Evolutionary conservation across 2,888 invertebrate species (phyloP).

Genomic region (Nomada hirtipes): DNA sequence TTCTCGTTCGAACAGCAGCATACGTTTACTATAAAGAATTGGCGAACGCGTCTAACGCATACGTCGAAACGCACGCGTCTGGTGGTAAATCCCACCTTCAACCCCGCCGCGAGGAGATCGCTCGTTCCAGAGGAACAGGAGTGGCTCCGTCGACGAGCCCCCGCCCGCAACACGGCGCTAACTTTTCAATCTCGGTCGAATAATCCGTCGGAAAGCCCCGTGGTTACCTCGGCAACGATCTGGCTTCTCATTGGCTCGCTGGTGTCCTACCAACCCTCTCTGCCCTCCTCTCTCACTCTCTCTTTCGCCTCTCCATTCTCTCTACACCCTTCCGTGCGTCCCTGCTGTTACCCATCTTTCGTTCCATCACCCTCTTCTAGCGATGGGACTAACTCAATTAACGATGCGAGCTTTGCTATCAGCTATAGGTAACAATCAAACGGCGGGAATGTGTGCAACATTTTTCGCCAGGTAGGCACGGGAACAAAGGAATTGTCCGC

Average conservation of each 20-base stretch:
- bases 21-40: no score
- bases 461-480: no score
- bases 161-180: constrained; percentile 70
- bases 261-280: constrained; percentile 50
- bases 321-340: constrained; percentile 29
- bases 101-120: constrained; percentile 47
- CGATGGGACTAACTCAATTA: constrained; percentile 46
- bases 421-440: background rate
- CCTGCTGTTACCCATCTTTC: constrained; percentile 49
- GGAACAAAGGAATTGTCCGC: no score
- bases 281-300: constrained; percentile 29
- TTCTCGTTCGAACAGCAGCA: no score
- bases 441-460: no score
- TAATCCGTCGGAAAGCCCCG: constrained; percentile 79
- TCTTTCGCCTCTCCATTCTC: constrained; percentile 35
- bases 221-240: constrained; percentile 84
- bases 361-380: constrained; percentile 47
- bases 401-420: background rate
- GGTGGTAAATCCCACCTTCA: constrained; percentile 3
- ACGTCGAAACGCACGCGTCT: no score
- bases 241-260: constrained; percentile 81
- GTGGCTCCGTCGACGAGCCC: constrained; percentile 56
- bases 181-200: constrained; percentile 84
- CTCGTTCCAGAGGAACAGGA: constrained; percentile 48
- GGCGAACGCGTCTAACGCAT: no score